phyloP scores from a whole-genome alignment of 1,140 invertebrate species.

The Zaprionus nigranus region DNA sequence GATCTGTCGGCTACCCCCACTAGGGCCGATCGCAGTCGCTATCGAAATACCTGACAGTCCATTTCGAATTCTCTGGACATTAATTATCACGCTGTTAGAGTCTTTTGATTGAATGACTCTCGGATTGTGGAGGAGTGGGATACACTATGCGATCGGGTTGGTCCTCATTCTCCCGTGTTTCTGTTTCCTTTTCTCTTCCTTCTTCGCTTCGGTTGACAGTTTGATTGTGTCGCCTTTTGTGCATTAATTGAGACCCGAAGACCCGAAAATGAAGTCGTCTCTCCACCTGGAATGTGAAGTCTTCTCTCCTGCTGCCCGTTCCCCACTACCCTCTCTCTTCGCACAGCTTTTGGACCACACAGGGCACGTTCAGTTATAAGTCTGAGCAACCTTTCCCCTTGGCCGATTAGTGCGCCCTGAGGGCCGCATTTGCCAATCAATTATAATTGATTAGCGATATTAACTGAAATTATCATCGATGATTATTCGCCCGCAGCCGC shows the following conservation, averaged over 20 bases:
- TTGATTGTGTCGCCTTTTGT: constrained; percentile 77
- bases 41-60: neutral
- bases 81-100: constrained; percentile 69
- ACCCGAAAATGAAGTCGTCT: constrained; percentile 67
- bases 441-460: constrained; percentile 77
- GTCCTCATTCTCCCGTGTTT: neutral
- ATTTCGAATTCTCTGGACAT: constrained; percentile 54
- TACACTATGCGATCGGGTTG: no score
- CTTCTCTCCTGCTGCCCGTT: neutral
- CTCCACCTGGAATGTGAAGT: constrained; percentile 44
- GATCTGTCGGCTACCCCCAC: constrained; percentile 3
- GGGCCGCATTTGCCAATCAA: constrained; percentile 64
- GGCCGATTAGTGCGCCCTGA: constrained; percentile 21
- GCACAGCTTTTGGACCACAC: constrained; percentile 35
- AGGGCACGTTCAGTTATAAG: constrained; percentile 4
- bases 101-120: constrained; percentile 39
- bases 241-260: constrained; percentile 67
- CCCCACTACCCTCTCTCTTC: neutral
- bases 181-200: no score
- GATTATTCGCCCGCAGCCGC: constrained; percentile 62
- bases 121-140: constrained; percentile 18
- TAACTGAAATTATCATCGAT: constrained; percentile 50
- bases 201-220: constrained; percentile 60
- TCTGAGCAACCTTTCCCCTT: constrained; percentile 7
- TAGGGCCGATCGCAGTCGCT: constrained; percentile 18